Percentiles rank a stretch among this genome's conserved stretches.
These are phyloP conservation scores for Drosophila littoralis DNA, from an alignment of 1,140 invertebrate species.

Conservation along the genomic window DNA sequence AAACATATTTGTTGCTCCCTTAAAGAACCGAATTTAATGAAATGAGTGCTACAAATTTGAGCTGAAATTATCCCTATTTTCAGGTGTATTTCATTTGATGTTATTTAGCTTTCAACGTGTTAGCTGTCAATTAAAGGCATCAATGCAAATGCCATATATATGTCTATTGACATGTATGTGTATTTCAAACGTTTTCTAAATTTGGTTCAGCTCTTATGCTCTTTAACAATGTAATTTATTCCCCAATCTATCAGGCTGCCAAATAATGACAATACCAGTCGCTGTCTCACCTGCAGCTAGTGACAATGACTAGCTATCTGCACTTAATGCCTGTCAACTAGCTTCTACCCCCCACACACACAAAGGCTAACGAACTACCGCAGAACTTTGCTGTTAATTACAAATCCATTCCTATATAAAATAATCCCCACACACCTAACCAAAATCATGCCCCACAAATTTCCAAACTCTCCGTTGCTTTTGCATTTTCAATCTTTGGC, in stretches of 20 bases:
- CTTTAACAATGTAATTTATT: not conserved
- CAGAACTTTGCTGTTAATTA: conserved; percentile 42
- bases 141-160: not conserved
- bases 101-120: not conserved
- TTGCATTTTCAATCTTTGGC: conserved; percentile 22
- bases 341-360: not conserved
- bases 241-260: not conserved
- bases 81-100: not conserved
- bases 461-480: conserved; percentile 24
- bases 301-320: conserved; percentile 28
- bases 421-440: not conserved
- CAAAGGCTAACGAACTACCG: not conserved
- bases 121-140: not conserved
- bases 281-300: not conserved
- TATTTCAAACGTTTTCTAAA: too few species aligned
- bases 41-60: too few species aligned
- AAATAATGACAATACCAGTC: conserved; percentile 11
- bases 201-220: too few species aligned
- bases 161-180: too few species aligned
- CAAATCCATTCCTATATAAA: conserved; percentile 14
- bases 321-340: conserved; percentile 33
- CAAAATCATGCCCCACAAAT: conserved; percentile 5
- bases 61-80: too few species aligned
- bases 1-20: too few species aligned
- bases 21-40: too few species aligned